phyloP scores from a whole-genome alignment of 1,140 invertebrate genomes.

The Proales similis region DNA sequence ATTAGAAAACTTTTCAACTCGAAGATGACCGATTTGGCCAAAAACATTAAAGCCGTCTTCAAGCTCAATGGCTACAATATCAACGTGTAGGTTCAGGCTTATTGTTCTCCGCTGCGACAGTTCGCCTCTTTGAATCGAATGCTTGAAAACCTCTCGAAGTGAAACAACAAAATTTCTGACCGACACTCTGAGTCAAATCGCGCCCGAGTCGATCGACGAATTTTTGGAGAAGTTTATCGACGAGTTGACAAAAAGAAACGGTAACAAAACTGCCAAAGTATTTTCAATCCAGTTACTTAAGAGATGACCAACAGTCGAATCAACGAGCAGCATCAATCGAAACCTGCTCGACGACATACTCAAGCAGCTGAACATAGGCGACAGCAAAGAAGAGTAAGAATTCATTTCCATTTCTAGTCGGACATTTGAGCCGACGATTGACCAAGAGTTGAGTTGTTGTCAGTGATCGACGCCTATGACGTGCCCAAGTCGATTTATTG shows the following conservation, averaged over 20 bases:
- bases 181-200: constrained; percentile 56
- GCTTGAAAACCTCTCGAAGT: too few relatives aligned
- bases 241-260: constrained; percentile 62
- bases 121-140: neutral
- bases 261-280: constrained; percentile 38
- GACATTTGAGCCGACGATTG: constrained; percentile 7
- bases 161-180: constrained; percentile 59
- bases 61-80: constrained; percentile 23
- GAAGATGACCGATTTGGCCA: too few relatives aligned
- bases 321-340: neutral
- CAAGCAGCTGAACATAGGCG: neutral
- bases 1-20: too few relatives aligned
- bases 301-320: neutral
- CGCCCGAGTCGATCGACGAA: constrained; percentile 55
- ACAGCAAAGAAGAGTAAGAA: neutral
- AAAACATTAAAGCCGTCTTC: constrained; percentile 24
- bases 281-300: neutral
- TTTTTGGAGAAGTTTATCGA: constrained; percentile 62
- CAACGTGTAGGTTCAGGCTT: neutral
- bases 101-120: neutral
- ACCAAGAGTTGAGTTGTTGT: constrained; percentile 60
- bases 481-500: constrained; percentile 72
- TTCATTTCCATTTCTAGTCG: constrained; percentile 6
- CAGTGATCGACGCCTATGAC: constrained; percentile 70
- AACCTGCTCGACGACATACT: constrained; percentile 6